phyloP scores from a whole-genome alignment of 2,113 vertebrate genomes.

The Malurus melanocephalus region DNA sequence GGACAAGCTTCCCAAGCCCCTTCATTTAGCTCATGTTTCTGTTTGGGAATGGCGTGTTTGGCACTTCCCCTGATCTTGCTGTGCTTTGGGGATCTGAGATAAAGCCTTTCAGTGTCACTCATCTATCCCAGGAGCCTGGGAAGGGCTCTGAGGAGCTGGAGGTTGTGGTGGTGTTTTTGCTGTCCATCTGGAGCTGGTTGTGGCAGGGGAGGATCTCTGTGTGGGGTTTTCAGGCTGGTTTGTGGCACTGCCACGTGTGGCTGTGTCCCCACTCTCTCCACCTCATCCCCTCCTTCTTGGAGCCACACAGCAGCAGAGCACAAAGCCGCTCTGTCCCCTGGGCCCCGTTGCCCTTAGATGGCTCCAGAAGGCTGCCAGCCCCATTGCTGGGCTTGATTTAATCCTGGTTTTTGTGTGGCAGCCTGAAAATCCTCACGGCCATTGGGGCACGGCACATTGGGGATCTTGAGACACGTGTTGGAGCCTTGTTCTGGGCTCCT shows the following conservation, averaged over 20 bases:
- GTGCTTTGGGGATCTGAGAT: neutral
- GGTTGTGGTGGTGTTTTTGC: neutral
- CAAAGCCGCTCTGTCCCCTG: neutral
- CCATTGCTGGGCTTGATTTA: neutral
- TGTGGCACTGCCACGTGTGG: neutral
- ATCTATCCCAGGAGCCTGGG: neutral
- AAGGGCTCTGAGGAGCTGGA: neutral
- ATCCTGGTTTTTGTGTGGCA: neutral
- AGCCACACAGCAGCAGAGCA: neutral
- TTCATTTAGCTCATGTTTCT: neutral
- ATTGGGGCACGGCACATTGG: neutral
- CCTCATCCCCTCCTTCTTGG: neutral
- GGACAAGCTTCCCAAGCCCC: neutral
- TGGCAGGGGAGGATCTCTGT: accelerated
- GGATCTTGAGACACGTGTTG: neutral
- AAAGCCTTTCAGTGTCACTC: neutral
- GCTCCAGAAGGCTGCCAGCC: conserved; percentile 8
- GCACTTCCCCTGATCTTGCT: neutral
- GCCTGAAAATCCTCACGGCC: neutral
- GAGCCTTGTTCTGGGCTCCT: neutral
- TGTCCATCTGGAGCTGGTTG: neutral
- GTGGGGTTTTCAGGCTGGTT: neutral
- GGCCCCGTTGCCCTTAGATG: neutral
- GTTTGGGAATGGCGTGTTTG: neutral
- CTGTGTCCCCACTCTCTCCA: neutral